Conservation (phyloP, 2,797 vertebrate species). For the Scolopax rusticola region DNA sequence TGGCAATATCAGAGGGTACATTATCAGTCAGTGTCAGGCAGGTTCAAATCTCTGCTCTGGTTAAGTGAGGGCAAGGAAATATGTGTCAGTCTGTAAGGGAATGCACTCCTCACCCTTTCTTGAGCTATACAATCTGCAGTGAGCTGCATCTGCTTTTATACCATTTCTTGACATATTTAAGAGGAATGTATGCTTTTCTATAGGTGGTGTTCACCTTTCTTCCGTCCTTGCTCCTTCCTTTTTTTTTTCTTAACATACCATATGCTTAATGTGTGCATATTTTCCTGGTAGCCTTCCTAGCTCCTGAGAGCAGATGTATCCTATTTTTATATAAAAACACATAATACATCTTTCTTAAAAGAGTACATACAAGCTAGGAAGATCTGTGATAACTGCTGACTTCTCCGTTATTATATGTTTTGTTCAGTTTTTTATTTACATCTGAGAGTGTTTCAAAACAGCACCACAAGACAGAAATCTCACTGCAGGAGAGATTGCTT, state of each 20-base stretch:
- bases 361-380: not conserved
- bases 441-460: conserved; percentile 52
- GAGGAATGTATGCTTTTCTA: not conserved
- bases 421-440: conserved; percentile 40
- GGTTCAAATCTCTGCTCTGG: not conserved
- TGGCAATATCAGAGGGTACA: not conserved
- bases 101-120: not conserved
- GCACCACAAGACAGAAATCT: not conserved
- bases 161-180: not conserved
- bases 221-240: not conserved
- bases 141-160: not conserved
- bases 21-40: not conserved
- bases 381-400: not conserved
- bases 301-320: not conserved
- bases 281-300: not conserved
- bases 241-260: not conserved
- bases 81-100: not conserved
- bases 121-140: not conserved
- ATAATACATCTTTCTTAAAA: not conserved
- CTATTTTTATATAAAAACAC: conserved; percentile 5
- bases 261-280: not conserved
- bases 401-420: conserved; percentile 10
- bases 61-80: not conserved
- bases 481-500: not conserved
- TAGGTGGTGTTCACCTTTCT: not conserved